Evolutionary conservation across 2,113 vertebrate genomes (phyloP).

Genomic region (Grallaria varia): DNA sequence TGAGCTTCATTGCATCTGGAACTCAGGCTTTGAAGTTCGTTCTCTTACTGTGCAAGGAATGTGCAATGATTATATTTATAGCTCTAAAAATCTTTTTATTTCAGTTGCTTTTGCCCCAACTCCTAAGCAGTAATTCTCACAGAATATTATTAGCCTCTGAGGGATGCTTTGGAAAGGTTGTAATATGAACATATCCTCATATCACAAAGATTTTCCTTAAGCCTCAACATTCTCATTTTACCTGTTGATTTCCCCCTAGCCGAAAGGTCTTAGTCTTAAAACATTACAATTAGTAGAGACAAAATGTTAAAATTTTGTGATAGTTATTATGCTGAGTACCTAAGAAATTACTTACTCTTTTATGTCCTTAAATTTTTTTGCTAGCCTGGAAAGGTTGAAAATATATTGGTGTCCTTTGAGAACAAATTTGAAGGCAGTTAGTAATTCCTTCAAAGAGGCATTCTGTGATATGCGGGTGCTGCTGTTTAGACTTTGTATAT

Average conservation of each 20-base stretch:
- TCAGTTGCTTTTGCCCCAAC: background rate
- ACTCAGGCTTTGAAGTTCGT: background rate
- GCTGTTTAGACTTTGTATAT: background rate
- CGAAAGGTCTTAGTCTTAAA: background rate
- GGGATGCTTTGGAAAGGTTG: background rate
- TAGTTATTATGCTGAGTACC: background rate
- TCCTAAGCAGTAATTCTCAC: background rate
- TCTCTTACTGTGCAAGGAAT: conserved; percentile 1
- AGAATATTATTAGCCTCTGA: background rate
- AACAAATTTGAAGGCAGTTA: background rate
- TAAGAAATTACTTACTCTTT: background rate
- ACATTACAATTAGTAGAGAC: background rate
- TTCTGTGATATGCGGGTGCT: background rate
- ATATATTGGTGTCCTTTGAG: background rate
- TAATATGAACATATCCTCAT: background rate
- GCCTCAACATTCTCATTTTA: background rate
- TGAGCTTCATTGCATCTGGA: conserved; percentile 18
- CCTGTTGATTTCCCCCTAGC: background rate
- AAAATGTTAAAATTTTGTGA: background rate
- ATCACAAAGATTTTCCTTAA: background rate
- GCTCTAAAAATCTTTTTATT: conserved; percentile 8
- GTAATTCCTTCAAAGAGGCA: background rate
- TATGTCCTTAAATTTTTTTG: background rate
- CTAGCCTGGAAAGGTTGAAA: background rate
- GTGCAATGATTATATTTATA: background rate